Percentiles rank a stretch among this genome's conserved stretches.
Conservation (phyloP, 2,113 vertebrate species). For the Copsychus sechellarum region DNA sequence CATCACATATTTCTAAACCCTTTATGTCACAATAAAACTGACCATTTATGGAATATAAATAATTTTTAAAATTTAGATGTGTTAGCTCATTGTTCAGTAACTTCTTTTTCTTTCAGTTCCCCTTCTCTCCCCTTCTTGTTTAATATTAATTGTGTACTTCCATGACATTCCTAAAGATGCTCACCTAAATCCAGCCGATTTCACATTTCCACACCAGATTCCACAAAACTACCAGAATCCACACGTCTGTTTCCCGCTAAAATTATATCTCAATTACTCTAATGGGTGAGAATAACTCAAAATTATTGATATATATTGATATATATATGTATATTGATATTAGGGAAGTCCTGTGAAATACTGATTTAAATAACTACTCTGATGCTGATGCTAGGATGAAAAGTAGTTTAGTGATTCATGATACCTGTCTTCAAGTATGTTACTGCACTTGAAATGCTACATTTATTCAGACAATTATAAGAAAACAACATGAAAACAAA, state of each 20-base stretch:
- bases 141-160: neutral
- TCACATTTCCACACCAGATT: neutral
- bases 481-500: neutral
- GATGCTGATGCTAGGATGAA: neutral
- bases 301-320: neutral
- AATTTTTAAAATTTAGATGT: neutral
- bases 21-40: neutral
- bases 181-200: neutral
- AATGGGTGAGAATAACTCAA: neutral
- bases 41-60: neutral
- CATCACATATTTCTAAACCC: neutral
- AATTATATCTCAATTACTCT: neutral
- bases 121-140: neutral
- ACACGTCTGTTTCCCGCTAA: neutral
- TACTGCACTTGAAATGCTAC: neutral
- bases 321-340: too few relatives aligned
- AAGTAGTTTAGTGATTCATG: neutral
- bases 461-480: neutral
- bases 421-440: neutral
- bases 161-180: neutral
- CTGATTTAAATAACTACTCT: neutral
- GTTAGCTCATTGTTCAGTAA: neutral
- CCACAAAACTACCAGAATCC: neutral
- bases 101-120: neutral
- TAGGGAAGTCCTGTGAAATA: neutral